Base-by-base conservation (phyloP, 53 echinoderm and acorn worm genomes). In the Apostichopus leukothele region DNA sequence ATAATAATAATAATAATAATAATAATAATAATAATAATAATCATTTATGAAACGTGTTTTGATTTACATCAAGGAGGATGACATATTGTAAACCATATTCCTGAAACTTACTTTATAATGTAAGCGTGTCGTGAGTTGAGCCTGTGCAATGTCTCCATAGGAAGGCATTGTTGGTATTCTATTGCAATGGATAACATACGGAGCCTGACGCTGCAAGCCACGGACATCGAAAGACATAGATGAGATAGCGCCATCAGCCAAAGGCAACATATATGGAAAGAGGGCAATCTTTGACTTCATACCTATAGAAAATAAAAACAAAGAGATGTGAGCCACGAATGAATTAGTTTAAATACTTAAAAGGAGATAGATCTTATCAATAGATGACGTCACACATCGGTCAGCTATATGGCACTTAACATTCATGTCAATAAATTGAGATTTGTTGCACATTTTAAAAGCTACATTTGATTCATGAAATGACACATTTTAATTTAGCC, bases 201-300 rank as follows among this genome's bases (percentile, higher is more conserved):
- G 81, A 53, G 39, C 39, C 16, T 51, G 39, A 77, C 16, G 50
- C 57, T 77, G 77, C 7, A 54, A 6, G 23, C 57, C 81, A 54
- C 59, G 21, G 4, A 81, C 57, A 51, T 23, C 81, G 81, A 81
- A 81, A 81, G 81, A 81, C 81, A 81, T 4, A 59, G 81, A 20
- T 13, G 57, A 7, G 14, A 81, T 9, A 7, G 60, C 54, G 59
- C 59, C 81, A 53, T 25, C 21, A 54, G 55, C 9, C 1, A 22
- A 4, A 1, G 59, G 19, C 9, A 81, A n/a, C 59, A 59, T 13
- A 7, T 51, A 81, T 3, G 81, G 59, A n/a, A 16, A 71, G 52
- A 52, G 53, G n/a, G 79, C 7, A 14, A 79, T n/a, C 54, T 20
- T 79, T 79, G 52, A 79, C 27, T 53, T 39, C 79, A 52, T 52